Evolutionary conservation across 2,113 vertebrate genomes (phyloP).

Genomic region (Pyrgilauda ruficollis): DNA sequence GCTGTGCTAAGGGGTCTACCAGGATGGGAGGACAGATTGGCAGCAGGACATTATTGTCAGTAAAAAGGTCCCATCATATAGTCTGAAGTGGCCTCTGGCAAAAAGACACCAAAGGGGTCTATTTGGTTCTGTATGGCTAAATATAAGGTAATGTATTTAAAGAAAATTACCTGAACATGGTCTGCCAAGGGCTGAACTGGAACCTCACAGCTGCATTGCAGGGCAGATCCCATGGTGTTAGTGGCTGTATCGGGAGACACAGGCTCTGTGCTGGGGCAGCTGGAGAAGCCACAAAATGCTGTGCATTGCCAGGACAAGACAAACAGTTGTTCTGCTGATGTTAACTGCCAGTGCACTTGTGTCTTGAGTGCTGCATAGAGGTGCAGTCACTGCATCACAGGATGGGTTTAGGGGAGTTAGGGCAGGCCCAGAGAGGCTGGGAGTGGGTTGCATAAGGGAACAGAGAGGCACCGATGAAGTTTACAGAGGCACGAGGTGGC

Average conservation of each 20-base stretch:
- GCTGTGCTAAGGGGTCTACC: not conserved
- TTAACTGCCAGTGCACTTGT: not conserved
- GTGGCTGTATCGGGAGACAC: not conserved
- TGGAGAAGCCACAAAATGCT: not conserved
- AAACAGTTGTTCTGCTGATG: not conserved
- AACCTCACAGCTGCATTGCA: not conserved
- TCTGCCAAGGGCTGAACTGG: not conserved
- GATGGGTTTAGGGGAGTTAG: not conserved
- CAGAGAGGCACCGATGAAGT: not conserved
- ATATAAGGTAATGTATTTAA: not conserved
- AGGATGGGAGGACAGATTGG: not conserved
- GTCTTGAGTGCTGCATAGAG: not conserved
- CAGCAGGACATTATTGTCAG: not conserved
- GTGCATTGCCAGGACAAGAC: not conserved
- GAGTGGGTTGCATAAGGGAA: not conserved
- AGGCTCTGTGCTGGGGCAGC: not conserved
- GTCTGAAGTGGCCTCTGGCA: not conserved
- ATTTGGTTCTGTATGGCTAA: not conserved
- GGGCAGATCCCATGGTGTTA: not conserved
- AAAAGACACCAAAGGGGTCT: not conserved
- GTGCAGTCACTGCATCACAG: no score
- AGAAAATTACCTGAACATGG: not conserved
- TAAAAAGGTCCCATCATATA: not conserved
- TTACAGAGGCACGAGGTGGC: not conserved
- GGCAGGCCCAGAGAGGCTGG: not conserved